phyloP scores from a whole-genome alignment of 2,113 vertebrate species.

The Eubucco bourcierii region DNA sequence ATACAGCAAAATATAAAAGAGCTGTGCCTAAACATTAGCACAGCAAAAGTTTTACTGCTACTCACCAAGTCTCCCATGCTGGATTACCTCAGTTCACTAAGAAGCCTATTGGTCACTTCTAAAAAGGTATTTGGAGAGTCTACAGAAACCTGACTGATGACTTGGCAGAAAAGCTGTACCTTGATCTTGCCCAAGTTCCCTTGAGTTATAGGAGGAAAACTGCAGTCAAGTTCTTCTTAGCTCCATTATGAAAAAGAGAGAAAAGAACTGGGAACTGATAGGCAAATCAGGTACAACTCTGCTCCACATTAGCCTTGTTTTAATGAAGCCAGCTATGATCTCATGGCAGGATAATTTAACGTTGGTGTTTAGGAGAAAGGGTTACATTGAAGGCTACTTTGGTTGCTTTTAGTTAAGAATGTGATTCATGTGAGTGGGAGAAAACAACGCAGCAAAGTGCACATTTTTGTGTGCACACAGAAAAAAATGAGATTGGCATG shows the following conservation, averaged over 20 bases:
- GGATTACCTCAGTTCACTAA: conserved; percentile 4
- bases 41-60: neutral
- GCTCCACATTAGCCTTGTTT: conserved; percentile 36
- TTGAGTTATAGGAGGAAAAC: conserved; percentile 10
- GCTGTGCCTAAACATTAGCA: neutral
- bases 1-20: neutral
- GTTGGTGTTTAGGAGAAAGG: conserved; percentile 60
- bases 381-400: conserved; percentile 38
- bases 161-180: neutral
- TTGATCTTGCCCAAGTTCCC: conserved; percentile 21
- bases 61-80: neutral
- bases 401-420: conserved; percentile 49
- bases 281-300: conserved; percentile 50
- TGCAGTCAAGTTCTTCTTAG: neutral
- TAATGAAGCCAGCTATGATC: conserved; percentile 49
- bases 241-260: neutral
- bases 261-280: neutral
- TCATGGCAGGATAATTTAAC: conserved; percentile 54
- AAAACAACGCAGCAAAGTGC: conserved; percentile 2
- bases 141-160: conserved; percentile 17
- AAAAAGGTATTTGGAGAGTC: conserved; percentile 26
- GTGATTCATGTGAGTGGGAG: conserved; percentile 65
- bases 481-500: conserved; percentile 28
- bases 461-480: neutral
- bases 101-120: neutral